Evolutionary conservation across 2,797 vertebrate species (phyloP).

Genomic region (Phalloptychus januarius): DNA sequence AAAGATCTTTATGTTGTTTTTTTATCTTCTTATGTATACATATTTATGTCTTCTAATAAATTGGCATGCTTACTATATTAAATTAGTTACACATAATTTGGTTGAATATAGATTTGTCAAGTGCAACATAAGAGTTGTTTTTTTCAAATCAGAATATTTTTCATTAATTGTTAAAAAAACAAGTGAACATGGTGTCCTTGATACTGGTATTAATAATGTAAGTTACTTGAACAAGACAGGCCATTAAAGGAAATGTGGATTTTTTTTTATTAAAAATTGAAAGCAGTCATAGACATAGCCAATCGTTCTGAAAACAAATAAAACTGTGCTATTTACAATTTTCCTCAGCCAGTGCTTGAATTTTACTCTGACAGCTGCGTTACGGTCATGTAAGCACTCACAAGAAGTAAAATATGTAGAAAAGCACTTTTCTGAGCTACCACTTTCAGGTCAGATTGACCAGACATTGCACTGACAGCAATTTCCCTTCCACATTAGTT

Average conservation of each 20-base stretch:
- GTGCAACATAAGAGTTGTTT: background rate
- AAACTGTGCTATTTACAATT: background rate
- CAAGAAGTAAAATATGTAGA: background rate
- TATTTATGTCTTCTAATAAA: no score
- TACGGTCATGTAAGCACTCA: slow-evolving; percentile 7
- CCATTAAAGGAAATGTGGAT: background rate
- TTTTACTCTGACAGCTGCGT: background rate
- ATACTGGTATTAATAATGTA: background rate
- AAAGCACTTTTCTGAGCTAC: background rate
- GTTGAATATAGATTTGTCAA: background rate
- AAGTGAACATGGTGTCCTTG: no score
- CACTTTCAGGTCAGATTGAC: slow-evolving; percentile 21
- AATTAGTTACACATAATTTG: background rate
- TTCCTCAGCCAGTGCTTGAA: background rate
- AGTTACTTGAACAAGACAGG: background rate
- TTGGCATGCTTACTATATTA: no score
- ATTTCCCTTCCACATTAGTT: slow-evolving; percentile 6
- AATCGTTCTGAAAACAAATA: background rate
- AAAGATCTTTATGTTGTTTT: no score
- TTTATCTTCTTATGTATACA: no score
- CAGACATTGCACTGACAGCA: slow-evolving; percentile 2
- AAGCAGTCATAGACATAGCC: background rate
- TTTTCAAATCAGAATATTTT: background rate
- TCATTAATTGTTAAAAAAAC: background rate
- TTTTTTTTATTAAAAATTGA: background rate